Evolutionary conservation across 2,888 invertebrate species (phyloP), one percentile per base, ranked within the genome.

Genomic region (Himalopsyche kuldschensis): DNA sequence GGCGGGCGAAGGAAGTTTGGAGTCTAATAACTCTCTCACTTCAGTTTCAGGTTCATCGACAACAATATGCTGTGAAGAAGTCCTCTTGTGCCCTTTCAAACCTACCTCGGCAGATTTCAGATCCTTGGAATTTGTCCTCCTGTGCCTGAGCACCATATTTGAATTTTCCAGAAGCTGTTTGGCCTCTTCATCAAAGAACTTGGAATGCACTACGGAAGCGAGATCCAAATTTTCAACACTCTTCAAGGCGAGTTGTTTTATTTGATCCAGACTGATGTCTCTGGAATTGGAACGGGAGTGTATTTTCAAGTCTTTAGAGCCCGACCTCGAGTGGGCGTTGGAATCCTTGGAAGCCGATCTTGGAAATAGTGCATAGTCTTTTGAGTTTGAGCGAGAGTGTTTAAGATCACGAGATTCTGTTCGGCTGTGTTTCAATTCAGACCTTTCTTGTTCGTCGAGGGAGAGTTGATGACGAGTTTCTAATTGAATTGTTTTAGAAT

Each of bases 401-500:
- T 87, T 85, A 27, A 90, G 87, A 87, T 91, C 91, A 82, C 89
- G 88, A 20, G 91, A 91, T 87, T 90, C 90, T 80, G 90, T 90
- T 87, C 91, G 88, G 81, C 89, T 90, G 88, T 90, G 91, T 84
- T 90, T 88, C 86, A 86, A 76, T 78, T 86, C 86, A 8, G 85
- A 80, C 81, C 88, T 88, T 79, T 88, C 88, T 31, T 88, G 87
- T 84, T 90, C 90, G 47, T 90, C 91, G 1, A 88, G 86, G 81
- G 90, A 89, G 87, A 89, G 90, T 78, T 90, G 90, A 0, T 90
- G 91, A 89, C 93, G 91, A 87, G 92, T 92, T 88, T 94, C 94
- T 87, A 93, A 89, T 87, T 94, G 94, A 87, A 94, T 92, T n/a
- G 93, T 93, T 88, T 93, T 93, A 85, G 94, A 93, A 89, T 94